Evolutionary conservation across 2,797 vertebrate genomes (phyloP), one percentile per base, ranked within the genome.

Genomic region (Danio kyathit): DNA sequence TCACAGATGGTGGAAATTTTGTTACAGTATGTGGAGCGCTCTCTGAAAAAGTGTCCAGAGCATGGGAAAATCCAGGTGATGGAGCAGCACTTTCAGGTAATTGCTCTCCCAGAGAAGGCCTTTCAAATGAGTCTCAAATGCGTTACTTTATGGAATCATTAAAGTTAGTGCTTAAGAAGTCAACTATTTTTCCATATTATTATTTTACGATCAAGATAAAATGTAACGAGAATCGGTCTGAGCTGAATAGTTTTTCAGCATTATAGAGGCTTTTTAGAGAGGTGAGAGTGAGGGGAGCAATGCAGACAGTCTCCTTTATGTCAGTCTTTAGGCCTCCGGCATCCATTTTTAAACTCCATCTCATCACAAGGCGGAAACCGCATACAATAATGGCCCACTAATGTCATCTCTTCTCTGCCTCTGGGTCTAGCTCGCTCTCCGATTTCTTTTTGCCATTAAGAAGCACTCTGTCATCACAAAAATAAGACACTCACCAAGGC

Each of bases 31-130:
- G 92, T 95, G 2, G 97, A 98, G 67, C 92, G 95, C 54, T 90
- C 95, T 76, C 70, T 99, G 88, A 99, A 95, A 90, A 99, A 96
- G 81, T 98, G 97, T 89, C 97, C 97, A 5, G 97, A 99, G 65
- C 97, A 98, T 84, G 98, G 97, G 0, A 99, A 96, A 89, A 96
- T 97, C 87, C 97, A 98, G 84, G 93, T 97, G 46, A 96, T 98
- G 96, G 97, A 99, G 87, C 97, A 99, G 40, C 97, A 99, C 89
- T 99, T 99, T 83, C 96, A 98, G 90, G 98, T 98, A 93, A 38
- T 56, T 81, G 74, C 0, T 9, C 8, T 72, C 43, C 14, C 29
- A 16, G 5, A 21, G 38, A 65, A 57, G 10, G 4, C 11, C 14
- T 69, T 17, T 43, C 5, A 19, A 60, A 60, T 60, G 29, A 38